A percentile compares a stretch with the other conserved stretches of the same genome.
Conservation (phyloP, 2,888 invertebrate genomes). For the Argyresthia goedartella region DNA sequence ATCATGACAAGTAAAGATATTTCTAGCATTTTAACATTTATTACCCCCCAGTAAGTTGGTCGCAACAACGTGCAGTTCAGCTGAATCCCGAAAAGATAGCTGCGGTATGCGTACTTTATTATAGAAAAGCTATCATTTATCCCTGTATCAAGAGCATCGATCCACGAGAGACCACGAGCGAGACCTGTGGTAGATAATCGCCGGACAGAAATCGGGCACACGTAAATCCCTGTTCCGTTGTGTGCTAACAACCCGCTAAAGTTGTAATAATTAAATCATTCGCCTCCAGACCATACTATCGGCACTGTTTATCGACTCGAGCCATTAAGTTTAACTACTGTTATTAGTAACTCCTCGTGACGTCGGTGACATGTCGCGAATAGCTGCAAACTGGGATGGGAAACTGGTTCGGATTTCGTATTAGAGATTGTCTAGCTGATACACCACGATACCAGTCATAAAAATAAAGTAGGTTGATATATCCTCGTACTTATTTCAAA, state of each 20-base stretch:
- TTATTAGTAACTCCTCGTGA: conserved; percentile 32
- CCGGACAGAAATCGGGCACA: conserved; percentile 4
- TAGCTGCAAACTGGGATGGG: no score
- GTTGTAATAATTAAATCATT: conserved; percentile 38
- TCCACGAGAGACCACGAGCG: neutral
- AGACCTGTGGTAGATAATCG: neutral
- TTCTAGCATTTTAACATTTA: no score
- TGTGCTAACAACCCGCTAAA: conserved; percentile 17
- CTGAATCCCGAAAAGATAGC: no score
- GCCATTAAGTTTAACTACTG: conserved; percentile 29
- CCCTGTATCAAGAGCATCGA: neutral
- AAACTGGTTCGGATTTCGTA: no score
- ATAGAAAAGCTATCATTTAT: neutral
- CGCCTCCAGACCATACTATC: conserved; percentile 21
- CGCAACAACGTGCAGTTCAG: no score
- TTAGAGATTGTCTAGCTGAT: no score
- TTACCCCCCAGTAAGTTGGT: no score
- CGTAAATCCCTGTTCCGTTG: conserved; percentile 10
- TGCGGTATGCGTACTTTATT: no score
- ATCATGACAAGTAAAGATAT: no score
- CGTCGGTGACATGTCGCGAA: conserved; percentile 2
- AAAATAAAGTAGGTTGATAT: no score
- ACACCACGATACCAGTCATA: no score
- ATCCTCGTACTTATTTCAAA: no score
- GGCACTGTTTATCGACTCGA: conserved; percentile 23